A percentile compares a stretch with the other conserved stretches of the same genome.
Conservation (phyloP, 2,113 vertebrate genomes). For the Hipposideros armiger region DNA sequence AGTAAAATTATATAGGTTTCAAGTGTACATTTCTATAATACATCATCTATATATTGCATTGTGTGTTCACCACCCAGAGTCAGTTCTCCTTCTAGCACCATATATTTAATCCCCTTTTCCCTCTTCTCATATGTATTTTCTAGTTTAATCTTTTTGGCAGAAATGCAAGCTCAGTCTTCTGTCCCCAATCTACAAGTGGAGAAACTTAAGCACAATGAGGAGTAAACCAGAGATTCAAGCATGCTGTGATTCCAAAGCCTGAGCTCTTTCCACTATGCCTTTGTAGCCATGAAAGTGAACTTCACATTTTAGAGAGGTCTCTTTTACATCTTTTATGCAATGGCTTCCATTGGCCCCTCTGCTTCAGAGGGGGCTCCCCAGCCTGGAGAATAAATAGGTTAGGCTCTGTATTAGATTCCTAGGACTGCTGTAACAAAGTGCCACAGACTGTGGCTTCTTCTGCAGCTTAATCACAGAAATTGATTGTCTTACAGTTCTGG, state of each 20-base stretch:
- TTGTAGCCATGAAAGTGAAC: rapidly evolving
- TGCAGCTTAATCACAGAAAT: neutral
- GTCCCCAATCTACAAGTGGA: neutral
- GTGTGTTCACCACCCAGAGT: too few species aligned
- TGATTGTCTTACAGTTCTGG: neutral
- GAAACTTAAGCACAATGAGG: neutral
- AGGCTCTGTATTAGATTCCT: neutral
- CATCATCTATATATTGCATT: too few species aligned
- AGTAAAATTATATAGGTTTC: too few species aligned
- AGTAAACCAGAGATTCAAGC: neutral
- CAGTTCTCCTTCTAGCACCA: too few species aligned
- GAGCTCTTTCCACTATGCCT: neutral
- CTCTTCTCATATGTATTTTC: neutral
- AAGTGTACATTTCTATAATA: too few species aligned
- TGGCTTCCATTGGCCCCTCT: neutral
- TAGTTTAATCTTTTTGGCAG: neutral
- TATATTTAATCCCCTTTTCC: too few species aligned
- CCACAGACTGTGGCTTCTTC: neutral
- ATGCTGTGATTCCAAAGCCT: neutral
- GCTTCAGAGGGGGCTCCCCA: neutral
- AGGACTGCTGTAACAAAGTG: too few species aligned
- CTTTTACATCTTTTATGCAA: rapidly evolving
- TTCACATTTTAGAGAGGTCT: rapidly evolving
- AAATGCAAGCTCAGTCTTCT: neutral
- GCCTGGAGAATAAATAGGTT: too few species aligned